Conservation (phyloP, 1,140 invertebrate species). For the Heliconius himera region DNA sequence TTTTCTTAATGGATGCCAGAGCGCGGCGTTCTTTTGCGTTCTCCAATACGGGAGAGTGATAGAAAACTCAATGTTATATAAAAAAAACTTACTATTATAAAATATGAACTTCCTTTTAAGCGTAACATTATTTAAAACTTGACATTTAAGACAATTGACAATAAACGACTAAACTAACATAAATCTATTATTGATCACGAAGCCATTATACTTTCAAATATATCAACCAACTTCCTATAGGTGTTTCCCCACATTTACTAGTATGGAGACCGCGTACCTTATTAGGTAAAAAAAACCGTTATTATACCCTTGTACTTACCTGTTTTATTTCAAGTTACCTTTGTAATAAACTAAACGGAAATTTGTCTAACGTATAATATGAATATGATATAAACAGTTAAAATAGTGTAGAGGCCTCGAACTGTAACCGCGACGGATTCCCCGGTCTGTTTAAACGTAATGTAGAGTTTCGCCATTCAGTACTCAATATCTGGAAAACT, state of each 20-base stretch:
- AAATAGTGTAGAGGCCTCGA: too few species aligned
- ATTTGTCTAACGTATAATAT: not conserved
- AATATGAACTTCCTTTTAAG: too few species aligned
- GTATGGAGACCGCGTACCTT: slow-evolving; percentile 40
- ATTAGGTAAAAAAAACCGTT: slow-evolving; percentile 25
- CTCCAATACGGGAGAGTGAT: too few species aligned
- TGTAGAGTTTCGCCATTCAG: too few species aligned
- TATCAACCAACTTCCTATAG: slow-evolving; percentile 26
- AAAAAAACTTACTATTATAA: too few species aligned
- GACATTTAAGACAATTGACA: not conserved
- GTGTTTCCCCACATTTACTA: slow-evolving; percentile 31
- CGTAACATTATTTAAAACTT: not conserved
- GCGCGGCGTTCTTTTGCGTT: too few species aligned
- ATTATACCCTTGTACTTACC: not conserved
- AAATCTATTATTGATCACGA: slow-evolving; percentile 32
- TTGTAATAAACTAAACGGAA: not conserved
- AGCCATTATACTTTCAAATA: slow-evolving; percentile 42
- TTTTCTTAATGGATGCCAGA: too few species aligned
- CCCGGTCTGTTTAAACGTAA: too few species aligned
- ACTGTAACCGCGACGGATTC: too few species aligned
- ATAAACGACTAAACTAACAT: not conserved
- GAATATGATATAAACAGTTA: too few species aligned
- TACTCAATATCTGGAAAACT: too few species aligned
- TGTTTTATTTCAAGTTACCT: not conserved
- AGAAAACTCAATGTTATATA: too few species aligned